phyloP scores from a whole-genome alignment of 1,140 invertebrate species.

The Portunus trituberculatus region DNA sequence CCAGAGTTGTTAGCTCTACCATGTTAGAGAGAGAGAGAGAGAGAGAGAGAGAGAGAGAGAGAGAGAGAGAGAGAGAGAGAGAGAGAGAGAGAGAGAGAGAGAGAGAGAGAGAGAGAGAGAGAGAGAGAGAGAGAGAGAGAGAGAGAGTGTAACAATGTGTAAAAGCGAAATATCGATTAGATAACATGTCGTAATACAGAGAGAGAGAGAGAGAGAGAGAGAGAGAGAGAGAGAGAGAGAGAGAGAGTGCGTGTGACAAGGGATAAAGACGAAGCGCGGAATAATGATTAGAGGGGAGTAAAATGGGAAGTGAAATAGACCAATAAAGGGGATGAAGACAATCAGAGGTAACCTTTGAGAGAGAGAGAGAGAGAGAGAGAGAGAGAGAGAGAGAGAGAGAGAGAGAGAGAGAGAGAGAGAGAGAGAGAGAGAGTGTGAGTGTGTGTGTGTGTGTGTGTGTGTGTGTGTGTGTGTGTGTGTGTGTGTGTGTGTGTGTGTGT shows the following conservation, averaged over 20 bases:
- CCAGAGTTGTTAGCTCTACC: constrained; percentile 29
- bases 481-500: constrained; percentile 25
- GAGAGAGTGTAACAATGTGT: neutral
- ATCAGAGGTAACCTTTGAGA: neutral
- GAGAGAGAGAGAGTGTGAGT: constrained; percentile 22
- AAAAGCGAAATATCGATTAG: too few relatives aligned
- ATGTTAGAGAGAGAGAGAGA: neutral
- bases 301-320: neutral
- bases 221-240: neutral
- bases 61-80: neutral
- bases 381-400: neutral
- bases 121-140: neutral
- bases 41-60: constrained; percentile 30
- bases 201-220: too few relatives aligned
- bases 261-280: too few relatives aligned
- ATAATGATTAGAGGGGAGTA: constrained; percentile 3
- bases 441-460: constrained; percentile 35
- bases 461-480: neutral
- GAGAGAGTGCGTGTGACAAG: too few relatives aligned
- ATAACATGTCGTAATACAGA: too few relatives aligned
- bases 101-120: neutral
- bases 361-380: constrained; percentile 48
- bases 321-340: neutral
- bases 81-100: constrained; percentile 46
- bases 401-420: neutral